These are phyloP conservation scores for Condylostylus longicornis DNA, from an alignment of 1,140 invertebrate species.

Conservation along the genomic window DNA sequence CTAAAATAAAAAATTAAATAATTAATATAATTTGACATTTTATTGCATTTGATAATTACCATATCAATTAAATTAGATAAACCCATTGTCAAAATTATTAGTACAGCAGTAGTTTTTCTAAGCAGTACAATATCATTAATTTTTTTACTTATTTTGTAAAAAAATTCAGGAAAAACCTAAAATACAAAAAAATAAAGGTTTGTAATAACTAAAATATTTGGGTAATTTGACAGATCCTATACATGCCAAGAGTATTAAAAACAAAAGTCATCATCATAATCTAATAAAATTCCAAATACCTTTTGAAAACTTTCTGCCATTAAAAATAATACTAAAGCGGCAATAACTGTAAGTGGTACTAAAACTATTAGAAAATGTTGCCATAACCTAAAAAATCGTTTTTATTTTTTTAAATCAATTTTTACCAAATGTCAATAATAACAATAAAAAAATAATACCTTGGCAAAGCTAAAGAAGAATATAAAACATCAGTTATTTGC, in stretches of 20 bases:
- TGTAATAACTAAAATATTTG: no score
- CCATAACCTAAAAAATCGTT: constrained; percentile 12
- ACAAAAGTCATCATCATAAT: constrained; percentile 10
- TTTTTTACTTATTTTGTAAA: constrained; percentile 35
- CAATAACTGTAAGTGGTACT: constrained; percentile 33
- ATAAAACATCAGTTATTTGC: constrained; percentile 39
- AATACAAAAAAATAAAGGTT: background rate
- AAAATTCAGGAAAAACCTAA: constrained; percentile 30
- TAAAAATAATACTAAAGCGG: constrained; percentile 35
- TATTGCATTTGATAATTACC: constrained; percentile 30
- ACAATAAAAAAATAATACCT: constrained; percentile 22
- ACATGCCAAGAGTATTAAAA: no score
- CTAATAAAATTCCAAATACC: constrained; percentile 20
- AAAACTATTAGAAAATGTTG: constrained; percentile 32
- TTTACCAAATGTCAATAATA: background rate
- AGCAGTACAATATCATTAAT: constrained; percentile 39
- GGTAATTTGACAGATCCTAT: no score
- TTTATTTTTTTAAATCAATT: background rate
- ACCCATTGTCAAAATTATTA: constrained; percentile 39
- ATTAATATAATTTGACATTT: constrained; percentile 5
- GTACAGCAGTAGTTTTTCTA: constrained; percentile 38
- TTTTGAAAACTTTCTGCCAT: constrained; percentile 38
- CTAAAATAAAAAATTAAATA: constrained; percentile 10
- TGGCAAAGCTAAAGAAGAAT: constrained; percentile 39
- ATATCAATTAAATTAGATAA: constrained; percentile 41